Conservation (phyloP, 37 sponge, comb jelly and placozoan species). For the Eunapius fragilis region DNA sequence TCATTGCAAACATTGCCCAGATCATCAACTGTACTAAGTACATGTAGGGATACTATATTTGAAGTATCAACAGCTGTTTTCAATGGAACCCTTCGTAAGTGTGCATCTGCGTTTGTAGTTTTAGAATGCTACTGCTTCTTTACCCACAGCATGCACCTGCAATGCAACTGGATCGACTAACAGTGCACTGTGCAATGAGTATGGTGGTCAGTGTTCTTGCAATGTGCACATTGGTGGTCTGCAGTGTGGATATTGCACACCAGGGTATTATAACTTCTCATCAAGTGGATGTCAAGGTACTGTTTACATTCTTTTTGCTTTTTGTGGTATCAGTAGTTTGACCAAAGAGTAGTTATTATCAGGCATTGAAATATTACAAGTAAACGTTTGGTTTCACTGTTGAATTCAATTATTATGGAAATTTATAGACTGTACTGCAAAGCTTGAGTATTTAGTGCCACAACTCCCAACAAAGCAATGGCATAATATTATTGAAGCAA, state of each 20-base stretch:
- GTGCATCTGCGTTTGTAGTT: not conserved
- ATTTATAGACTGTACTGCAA: too few species aligned
- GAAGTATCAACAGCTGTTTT: slow-evolving; percentile 47
- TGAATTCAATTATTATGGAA: too few species aligned
- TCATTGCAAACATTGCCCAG: slow-evolving; percentile 10
- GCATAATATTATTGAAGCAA: too few species aligned
- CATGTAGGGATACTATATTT: slow-evolving; percentile 41
- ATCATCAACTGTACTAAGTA: not conserved
- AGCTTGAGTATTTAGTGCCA: too few species aligned
- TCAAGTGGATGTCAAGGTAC: slow-evolving; percentile 50
- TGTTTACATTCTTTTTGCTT: too few species aligned
- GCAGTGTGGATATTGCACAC: slow-evolving; percentile 74
- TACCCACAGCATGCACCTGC: slow-evolving; percentile 31
- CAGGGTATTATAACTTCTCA: slow-evolving; percentile 50
- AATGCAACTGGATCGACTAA: slow-evolving; percentile 26
- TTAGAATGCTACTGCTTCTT: not conserved
- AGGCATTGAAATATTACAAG: too few species aligned
- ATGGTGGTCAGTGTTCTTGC: slow-evolving; percentile 76
- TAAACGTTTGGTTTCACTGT: too few species aligned
- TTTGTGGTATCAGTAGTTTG: too few species aligned
- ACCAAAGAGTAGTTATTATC: too few species aligned
- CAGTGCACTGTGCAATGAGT: slow-evolving; percentile 9
- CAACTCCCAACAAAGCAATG: too few species aligned
- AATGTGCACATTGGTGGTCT: slow-evolving; percentile 69
- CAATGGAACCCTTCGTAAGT: slow-evolving; percentile 65